Evolutionary conservation across 2,888 invertebrate genomes (phyloP).

Genomic region (Andrena hattorfiana): DNA sequence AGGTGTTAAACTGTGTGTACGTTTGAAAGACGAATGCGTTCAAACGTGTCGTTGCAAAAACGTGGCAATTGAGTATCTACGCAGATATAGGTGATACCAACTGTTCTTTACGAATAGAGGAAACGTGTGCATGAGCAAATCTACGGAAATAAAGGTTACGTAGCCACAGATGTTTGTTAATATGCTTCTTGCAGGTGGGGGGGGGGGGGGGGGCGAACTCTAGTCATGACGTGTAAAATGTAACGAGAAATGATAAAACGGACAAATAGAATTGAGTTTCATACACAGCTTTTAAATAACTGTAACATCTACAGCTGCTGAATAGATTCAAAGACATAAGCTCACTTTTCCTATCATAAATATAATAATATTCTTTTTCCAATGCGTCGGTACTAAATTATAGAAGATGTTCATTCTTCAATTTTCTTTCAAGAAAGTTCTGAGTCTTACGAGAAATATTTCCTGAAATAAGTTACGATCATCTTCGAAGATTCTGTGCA

Average conservation of each 20-base stretch:
- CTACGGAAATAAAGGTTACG: constrained; percentile 55
- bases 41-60: background rate
- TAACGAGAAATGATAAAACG: background rate
- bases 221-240: background rate
- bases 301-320: background rate
- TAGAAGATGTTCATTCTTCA: too few relatives aligned
- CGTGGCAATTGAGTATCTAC: constrained; percentile 13
- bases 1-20: background rate
- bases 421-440: too few relatives aligned
- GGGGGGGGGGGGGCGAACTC: background rate
- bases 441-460: too few relatives aligned
- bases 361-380: background rate
- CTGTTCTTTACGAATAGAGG: constrained; percentile 29
- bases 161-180: constrained; percentile 21
- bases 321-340: background rate
- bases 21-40: background rate
- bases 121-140: constrained; percentile 43
- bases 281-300: background rate
- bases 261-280: background rate
- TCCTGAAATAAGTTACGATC: too few relatives aligned
- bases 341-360: too few relatives aligned
- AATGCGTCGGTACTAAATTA: too few relatives aligned
- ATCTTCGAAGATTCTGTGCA: too few relatives aligned
- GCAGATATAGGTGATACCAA: constrained; percentile 20
- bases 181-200: constrained; percentile 1